These are phyloP conservation scores for Macquaria australasica DNA, from an alignment of 2,113 vertebrate genomes.

Conservation along the genomic window DNA sequence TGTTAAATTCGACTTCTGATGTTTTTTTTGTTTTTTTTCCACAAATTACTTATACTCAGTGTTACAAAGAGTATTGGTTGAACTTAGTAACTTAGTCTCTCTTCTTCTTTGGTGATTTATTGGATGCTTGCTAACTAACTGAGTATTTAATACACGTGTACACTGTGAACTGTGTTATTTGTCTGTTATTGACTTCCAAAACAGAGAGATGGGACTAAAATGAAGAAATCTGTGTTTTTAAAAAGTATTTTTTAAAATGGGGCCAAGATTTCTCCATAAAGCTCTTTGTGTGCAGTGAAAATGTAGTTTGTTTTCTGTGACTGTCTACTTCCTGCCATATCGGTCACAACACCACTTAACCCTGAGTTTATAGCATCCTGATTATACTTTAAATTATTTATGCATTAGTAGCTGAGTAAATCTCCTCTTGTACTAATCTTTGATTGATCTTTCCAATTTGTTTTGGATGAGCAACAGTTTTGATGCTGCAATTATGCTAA, in stretches of 20 bases:
- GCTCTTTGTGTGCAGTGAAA: conserved; percentile 61
- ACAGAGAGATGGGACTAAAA: conserved; percentile 44
- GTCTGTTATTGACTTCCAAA: conserved; percentile 34
- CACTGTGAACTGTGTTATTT: conserved; percentile 58
- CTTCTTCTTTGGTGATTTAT: neutral
- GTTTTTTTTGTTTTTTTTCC: neutral
- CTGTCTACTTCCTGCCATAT: conserved; percentile 17
- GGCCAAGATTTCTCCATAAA: conserved; percentile 80
- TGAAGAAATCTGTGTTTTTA: conserved; percentile 19
- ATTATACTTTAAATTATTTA: neutral
- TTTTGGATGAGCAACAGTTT: neutral
- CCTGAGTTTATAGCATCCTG: neutral
- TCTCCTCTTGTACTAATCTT: neutral
- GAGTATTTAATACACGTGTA: conserved; percentile 29
- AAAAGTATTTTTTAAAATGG: conserved; percentile 60
- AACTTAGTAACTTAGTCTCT: no score
- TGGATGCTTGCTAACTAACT: conserved; percentile 25
- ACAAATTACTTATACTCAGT: conserved; percentile 4
- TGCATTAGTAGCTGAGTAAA: neutral
- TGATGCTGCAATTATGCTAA: no score
- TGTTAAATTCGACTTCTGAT: conserved; percentile 2
- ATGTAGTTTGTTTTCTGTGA: conserved; percentile 26
- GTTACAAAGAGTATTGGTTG: neutral
- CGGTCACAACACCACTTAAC: neutral
- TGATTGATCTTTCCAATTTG: neutral